phyloP scores from a whole-genome alignment of 2,113 vertebrate species.

The Tachysurus vachellii region DNA sequence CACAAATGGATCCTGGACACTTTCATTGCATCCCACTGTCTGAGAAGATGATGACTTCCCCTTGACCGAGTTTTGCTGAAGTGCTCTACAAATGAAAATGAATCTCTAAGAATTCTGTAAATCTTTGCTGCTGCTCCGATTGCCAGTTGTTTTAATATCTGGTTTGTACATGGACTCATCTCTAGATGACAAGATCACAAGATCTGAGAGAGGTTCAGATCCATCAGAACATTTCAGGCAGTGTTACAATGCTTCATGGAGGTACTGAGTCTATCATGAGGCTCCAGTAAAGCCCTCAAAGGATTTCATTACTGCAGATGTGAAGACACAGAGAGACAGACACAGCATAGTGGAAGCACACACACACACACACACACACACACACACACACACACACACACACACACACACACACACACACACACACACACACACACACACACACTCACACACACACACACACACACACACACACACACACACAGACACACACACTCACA shows the following conservation, averaged over 20 bases:
- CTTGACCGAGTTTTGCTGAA: not conserved
- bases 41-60: not conserved
- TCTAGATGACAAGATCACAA: not conserved
- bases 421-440: constrained; percentile 8
- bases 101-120: not conserved
- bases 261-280: not conserved
- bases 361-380: too few species aligned
- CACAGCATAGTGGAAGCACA: too few species aligned
- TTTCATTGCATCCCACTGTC: not conserved
- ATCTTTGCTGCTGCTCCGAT: not conserved
- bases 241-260: not conserved
- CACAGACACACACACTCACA: constrained; percentile 9
- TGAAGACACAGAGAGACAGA: not conserved
- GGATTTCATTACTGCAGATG: not conserved
- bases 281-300: not conserved
- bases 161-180: not conserved
- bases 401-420: not conserved
- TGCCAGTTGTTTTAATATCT: not conserved
- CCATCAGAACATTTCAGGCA: not conserved
- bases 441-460: constrained; percentile 22
- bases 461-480: not conserved
- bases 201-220: not conserved
- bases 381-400: too few species aligned
- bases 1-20: not conserved
- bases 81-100: not conserved